These are phyloP conservation scores for Pan paniscus DNA, from an alignment of 2,113 vertebrate genomes.

Conservation along the genomic window DNA sequence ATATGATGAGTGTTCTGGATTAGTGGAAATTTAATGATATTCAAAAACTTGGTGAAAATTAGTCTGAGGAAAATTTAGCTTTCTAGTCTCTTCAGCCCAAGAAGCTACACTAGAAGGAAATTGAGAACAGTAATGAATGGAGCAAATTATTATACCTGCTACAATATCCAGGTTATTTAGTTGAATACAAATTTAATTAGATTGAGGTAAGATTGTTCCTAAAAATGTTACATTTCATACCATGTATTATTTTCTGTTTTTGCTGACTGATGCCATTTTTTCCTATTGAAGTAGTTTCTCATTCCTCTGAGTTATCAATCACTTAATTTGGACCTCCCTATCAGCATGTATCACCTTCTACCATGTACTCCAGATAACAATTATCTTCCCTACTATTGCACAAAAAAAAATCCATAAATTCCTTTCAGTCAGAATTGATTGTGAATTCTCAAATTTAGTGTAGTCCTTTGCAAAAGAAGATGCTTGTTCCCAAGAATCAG, in stretches of 20 bases:
- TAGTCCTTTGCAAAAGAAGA: not conserved
- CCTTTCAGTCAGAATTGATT: not conserved
- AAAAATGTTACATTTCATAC: not conserved
- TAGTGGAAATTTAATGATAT: not conserved
- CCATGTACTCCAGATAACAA: not conserved
- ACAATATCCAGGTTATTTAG: not conserved
- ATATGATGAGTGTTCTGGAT: not conserved
- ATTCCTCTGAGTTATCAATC: not conserved
- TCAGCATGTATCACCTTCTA: not conserved
- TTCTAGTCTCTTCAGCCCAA: not conserved
- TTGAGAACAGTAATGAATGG: not conserved
- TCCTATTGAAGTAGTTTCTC: not conserved
- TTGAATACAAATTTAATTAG: conserved; percentile 11
- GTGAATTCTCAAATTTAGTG: not conserved
- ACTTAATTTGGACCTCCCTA: not conserved
- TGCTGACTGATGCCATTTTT: not conserved
- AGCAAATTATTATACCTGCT: not conserved
- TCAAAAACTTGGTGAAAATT: not conserved
- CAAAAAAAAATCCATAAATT: not conserved
- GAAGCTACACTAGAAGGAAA: not conserved
- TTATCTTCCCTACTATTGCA: not conserved
- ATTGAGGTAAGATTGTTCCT: not conserved
- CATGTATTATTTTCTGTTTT: not conserved
- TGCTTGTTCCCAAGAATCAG: not conserved
- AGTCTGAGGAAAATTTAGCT: not conserved